A percentile compares a stretch with the other conserved stretches of the same genome.
These are phyloP conservation scores for Belonocnema kinseyi DNA, from an alignment of 1,140 invertebrate genomes.

Conservation along the genomic window DNA sequence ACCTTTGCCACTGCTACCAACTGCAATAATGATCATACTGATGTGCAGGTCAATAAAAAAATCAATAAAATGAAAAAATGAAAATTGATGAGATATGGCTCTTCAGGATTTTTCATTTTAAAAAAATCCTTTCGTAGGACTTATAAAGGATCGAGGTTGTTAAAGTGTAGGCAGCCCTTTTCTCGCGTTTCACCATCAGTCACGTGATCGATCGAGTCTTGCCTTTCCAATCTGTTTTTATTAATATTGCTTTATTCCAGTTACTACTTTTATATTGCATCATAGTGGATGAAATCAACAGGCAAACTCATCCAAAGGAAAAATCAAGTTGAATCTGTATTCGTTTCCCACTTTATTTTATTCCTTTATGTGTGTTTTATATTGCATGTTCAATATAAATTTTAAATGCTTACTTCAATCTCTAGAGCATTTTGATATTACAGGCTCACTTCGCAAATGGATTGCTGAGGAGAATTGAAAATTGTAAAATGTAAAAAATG, in stretches of 20 bases:
- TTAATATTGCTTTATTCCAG: conserved; percentile 18
- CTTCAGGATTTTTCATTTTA: background rate
- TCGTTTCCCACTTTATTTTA: background rate
- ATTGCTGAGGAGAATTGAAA: no score
- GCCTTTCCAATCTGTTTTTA: conserved; percentile 4
- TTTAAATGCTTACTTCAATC: no score
- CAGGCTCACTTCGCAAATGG: no score
- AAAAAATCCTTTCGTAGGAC: background rate
- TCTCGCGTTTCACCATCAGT: conserved; percentile 2
- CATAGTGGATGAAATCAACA: background rate
- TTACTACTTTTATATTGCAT: background rate
- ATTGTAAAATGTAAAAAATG: no score
- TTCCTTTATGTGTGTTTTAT: no score
- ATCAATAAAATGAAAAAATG: background rate
- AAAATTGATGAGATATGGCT: background rate
- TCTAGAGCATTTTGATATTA: no score
- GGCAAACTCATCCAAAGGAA: background rate
- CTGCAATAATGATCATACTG: no score
- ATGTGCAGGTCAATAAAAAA: background rate
- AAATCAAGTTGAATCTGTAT: background rate
- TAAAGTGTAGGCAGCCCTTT: conserved; percentile 18
- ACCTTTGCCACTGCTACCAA: no score
- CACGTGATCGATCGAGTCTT: background rate
- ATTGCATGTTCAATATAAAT: no score
- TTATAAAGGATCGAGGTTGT: background rate